These are phyloP conservation scores for Dynastes grantii DNA, from an alignment of 2,888 invertebrate genomes.

Conservation along the genomic window DNA sequence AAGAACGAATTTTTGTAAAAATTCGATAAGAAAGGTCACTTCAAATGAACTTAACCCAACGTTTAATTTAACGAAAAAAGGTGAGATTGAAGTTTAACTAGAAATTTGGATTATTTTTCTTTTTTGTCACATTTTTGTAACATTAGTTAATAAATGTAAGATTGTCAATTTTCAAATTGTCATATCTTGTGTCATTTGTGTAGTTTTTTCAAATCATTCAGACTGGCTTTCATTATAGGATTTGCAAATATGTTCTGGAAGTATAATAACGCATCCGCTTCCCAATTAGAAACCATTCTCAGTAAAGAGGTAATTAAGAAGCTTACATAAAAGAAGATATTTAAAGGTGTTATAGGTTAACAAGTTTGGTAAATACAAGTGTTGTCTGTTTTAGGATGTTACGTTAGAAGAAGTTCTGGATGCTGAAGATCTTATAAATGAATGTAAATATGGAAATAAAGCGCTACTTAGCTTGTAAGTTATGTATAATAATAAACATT, in stretches of 20 bases:
- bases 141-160: conserved; percentile 36
- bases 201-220: conserved; percentile 52
- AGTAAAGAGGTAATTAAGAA: conserved; percentile 80
- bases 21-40: conserved; percentile 67
- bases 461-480: conserved; percentile 94
- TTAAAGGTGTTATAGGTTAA: conserved; percentile 45
- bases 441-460: conserved; percentile 94
- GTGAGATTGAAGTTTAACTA: conserved; percentile 41
- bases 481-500: conserved; percentile 41
- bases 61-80: conserved; percentile 61
- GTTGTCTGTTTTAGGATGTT: conserved; percentile 81
- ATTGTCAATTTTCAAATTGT: conserved; percentile 52
- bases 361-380: conserved; percentile 59
- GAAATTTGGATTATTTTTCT: conserved; percentile 12
- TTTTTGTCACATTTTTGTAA: conserved; percentile 44
- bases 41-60: conserved; percentile 70
- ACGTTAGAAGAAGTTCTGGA: conserved; percentile 92
- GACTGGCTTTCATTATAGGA: conserved; percentile 61
- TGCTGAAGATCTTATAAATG: conserved; percentile 95
- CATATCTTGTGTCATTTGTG: conserved; percentile 52
- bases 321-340: neutral
- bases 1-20: conserved; percentile 57
- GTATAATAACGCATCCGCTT: conserved; percentile 81
- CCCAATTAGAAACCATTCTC: conserved; percentile 84
- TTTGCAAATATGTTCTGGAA: conserved; percentile 85